Conservation (phyloP, 2,888 invertebrate species). For the Drosophila kuntzei region DNA sequence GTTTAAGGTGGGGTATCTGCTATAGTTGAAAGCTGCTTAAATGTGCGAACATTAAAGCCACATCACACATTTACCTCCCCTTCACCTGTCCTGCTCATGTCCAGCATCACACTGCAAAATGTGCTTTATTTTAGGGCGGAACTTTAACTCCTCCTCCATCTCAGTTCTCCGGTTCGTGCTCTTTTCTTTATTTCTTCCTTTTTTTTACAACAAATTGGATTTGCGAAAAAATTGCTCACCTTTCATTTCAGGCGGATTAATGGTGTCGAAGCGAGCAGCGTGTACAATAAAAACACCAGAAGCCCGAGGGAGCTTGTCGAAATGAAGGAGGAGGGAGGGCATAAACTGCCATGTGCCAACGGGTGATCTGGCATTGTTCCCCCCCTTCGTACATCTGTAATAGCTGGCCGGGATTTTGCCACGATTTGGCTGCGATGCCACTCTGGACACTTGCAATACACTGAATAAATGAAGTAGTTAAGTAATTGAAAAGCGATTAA, state of each 20-base stretch:
- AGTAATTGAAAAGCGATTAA: constrained; percentile 79
- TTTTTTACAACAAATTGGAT: constrained; percentile 75
- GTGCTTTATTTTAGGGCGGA: constrained; percentile 35
- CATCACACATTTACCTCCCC: constrained; percentile 33
- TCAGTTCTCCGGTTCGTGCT: constrained; percentile 28
- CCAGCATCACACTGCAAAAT: constrained; percentile 26
- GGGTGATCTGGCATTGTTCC: constrained; percentile 42
- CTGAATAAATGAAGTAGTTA: constrained; percentile 77
- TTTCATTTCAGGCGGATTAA: constrained; percentile 77
- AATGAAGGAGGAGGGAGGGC: background rate
- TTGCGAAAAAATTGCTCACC: constrained; percentile 77
- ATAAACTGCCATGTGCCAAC: constrained; percentile 34
- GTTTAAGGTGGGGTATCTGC: constrained; percentile 16
- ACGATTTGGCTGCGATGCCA: constrained; percentile 61
- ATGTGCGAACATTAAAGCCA: constrained; percentile 49
- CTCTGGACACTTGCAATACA: constrained; percentile 73
- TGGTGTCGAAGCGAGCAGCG: constrained; percentile 67
- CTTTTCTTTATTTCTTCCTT: constrained; percentile 35
- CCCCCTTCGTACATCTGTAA: constrained; percentile 13
- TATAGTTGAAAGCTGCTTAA: constrained; percentile 54
- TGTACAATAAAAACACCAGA: constrained; percentile 53
- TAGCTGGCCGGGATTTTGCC: constrained; percentile 52
- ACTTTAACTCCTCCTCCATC: constrained; percentile 11
- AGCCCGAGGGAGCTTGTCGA: background rate
- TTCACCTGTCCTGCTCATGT: background rate